These are phyloP conservation scores for Seriola aureovittata DNA, from an alignment of 2,113 vertebrate genomes.

Conservation along the genomic window DNA sequence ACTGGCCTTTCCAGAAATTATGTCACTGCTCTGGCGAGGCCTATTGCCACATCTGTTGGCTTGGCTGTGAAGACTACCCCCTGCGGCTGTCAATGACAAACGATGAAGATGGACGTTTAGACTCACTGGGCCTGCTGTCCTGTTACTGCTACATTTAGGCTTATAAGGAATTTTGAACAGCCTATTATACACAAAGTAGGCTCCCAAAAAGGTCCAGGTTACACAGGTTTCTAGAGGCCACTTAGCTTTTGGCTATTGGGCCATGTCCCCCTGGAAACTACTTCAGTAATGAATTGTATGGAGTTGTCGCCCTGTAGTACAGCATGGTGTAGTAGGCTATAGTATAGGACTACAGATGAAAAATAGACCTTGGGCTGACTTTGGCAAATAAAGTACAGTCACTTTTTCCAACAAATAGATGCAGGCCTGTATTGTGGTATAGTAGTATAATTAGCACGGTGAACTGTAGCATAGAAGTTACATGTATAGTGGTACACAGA, in stretches of 20 bases:
- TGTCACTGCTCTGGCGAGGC: conserved; percentile 66
- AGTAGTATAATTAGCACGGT: background rate
- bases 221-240: conserved; percentile 18
- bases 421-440: background rate
- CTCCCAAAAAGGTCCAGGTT: background rate
- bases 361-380: background rate
- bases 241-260: background rate
- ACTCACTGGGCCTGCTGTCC: conserved; percentile 27
- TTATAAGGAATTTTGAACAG: background rate
- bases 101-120: conserved; percentile 52
- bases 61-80: conserved; percentile 59
- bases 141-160: background rate
- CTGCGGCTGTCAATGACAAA: conserved; percentile 60
- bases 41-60: conserved; percentile 68
- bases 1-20: conserved; percentile 60
- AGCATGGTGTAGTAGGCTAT: background rate
- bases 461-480: background rate
- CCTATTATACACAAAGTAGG: background rate
- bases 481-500: background rate
- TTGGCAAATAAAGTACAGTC: background rate
- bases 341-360: background rate
- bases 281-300: background rate
- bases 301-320: background rate
- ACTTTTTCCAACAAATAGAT: background rate
- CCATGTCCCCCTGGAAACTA: conserved; percentile 6